Evolutionary conservation across 2,888 invertebrate genomes (phyloP), one percentile per base, ranked within the genome.

Genomic region (Penaeus monodon): DNA sequence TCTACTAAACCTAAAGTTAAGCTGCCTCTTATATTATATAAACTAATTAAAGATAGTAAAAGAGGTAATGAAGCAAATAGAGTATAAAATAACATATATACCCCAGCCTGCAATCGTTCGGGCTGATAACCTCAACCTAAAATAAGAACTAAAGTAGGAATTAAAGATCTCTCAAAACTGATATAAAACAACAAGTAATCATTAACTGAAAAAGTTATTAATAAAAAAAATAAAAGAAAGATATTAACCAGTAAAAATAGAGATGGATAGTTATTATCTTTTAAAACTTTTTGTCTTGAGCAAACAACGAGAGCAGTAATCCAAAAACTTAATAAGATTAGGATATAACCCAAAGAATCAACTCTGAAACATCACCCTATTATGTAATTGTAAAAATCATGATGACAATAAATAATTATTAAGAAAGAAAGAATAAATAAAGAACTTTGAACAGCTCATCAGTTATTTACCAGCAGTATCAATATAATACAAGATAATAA

Each of bases 141-240:
- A 83, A 83, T 83, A 14, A 76, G 65, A 76, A 83, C 65, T 44
- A 83, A 44, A 7, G 65, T 83, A 8, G 76, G 83, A 76, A 83
- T 76, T 65, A 83, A 77, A 29, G 33, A 76, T 0, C 64, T 76
- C 10, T 81, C 81, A 38, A 81, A 81, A 2, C 70, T 68, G 57
- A 82, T 73, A 82, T 82, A 82, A 73, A 70, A 83, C 12, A 83
- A 33, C 27, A 76, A 38, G 77, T 83, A 83, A 76, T 83, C 44
- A 38, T 44, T 38, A 4, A 33, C 57, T 4, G 33, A 65, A 44
- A 83, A 81, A 38, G 65, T 83, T 38, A 81, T 24, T 2, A 81
- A 0, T 38, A 81, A 81, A n/a, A 12, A 20, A 20, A 81, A 12
- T 22, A 66, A 38, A 20, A 81, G 33, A 44, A 20, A 3, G 33